These are phyloP conservation scores for Myotis pilosus DNA, from an alignment of 2,797 vertebrate species.

Conservation along the genomic window DNA sequence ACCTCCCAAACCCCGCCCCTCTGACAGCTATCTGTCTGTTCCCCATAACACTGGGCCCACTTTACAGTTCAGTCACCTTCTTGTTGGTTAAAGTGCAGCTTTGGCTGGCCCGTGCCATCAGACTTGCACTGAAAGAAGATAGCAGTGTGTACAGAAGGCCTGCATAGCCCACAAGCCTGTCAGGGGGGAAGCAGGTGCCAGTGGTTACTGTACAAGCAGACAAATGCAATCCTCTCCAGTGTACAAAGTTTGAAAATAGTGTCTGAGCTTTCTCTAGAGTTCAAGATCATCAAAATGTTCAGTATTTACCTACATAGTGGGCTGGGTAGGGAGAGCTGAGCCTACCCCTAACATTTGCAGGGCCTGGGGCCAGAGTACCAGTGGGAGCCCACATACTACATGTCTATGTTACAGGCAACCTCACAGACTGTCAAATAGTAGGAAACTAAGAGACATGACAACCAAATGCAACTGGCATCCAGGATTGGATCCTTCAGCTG, in stretches of 20 bases:
- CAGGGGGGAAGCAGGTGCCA: background rate
- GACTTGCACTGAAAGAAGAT: background rate
- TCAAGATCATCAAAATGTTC: background rate
- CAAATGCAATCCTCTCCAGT: background rate
- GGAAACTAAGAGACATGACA: background rate
- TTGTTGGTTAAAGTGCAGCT: constrained; percentile 64
- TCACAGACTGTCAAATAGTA: background rate
- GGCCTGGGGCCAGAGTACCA: background rate
- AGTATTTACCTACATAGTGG: background rate
- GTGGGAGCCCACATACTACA: background rate
- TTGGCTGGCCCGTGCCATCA: constrained; percentile 53
- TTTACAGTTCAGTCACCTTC: constrained; percentile 50
- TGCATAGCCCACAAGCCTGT: background rate
- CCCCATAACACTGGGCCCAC: constrained; percentile 53
- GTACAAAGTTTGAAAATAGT: background rate
- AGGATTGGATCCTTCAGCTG: background rate
- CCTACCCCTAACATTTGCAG: background rate
- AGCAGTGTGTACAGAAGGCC: background rate
- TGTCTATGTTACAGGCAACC: background rate
- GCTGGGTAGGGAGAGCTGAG: background rate
- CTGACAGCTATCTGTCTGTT: background rate
- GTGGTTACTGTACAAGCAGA: background rate
- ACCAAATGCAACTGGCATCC: background rate
- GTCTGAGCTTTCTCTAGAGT: background rate
- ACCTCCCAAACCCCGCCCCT: background rate